Evolutionary conservation across 2,797 vertebrate species (phyloP), one percentile per base, ranked within the genome.

Genomic region (Eulemur coronatus): DNA sequence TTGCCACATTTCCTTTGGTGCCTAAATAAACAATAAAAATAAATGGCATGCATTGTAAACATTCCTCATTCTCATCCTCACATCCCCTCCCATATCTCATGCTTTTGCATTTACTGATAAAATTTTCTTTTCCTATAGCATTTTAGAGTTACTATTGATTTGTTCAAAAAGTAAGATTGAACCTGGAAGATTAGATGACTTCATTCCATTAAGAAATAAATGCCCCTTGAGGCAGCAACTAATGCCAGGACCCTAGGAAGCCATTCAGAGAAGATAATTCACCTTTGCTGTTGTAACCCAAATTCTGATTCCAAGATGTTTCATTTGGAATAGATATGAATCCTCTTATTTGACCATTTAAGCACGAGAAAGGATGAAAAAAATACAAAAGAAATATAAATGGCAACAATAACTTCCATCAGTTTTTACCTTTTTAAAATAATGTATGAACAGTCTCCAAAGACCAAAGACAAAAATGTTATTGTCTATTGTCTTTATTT

Each of bases 151-250:
- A 81, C 5, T 84, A 82, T 93, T 96, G 82, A 96, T 59, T 84
- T 90, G 22, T 70, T 93, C 38, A 80, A 91, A 91, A 92, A 89
- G 43, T 84, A 61, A 76, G 33, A 65, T 38, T 79, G 63, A 96
- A 35, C 43, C 38, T 94, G 65, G 84, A 91, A 72, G n/a, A 91
- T 89, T 38, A 91, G 12, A 38, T 93, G 65, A 84, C 48, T 43
- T 97, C 35, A 91, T 89, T 70, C 79, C 97, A 86, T 50, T 94
- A 93, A 93, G 70, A 89, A 89, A 91, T 89, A 69, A 89, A 95
- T 92, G 61, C 30, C 69, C 57, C 26, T 61, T 28, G 91, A 50
- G 30, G 63, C 46, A 84, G 46, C 82, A 95, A 55, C 38, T 80
- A 92, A 95, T 92, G 17, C 79, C 65, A 91, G 28, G 3, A 76